Base-by-base conservation (phyloP, 2,888 invertebrate genomes). In the Morinoia aosen region DNA sequence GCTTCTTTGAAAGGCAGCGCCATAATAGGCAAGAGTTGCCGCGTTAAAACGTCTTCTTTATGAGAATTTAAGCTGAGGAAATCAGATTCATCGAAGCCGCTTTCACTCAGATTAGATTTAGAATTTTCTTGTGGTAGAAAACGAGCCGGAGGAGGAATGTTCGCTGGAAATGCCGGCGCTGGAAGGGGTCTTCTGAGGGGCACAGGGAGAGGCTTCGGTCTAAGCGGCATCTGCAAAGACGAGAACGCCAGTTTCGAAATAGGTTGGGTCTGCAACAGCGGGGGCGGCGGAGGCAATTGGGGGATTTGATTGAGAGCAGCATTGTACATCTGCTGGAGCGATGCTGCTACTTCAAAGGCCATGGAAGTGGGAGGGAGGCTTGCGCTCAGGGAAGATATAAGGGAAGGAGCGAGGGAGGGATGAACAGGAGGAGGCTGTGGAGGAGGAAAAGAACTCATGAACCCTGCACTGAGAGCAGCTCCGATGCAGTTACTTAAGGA, bases 391-490 rank as follows among this genome's bases (percentile, higher is more conserved):
- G 94, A 64, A 33, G 96, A 90, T 61, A 93, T 40, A 58, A 95
- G 90, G 25, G 95, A 95, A 39, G 96, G 96, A 95, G 96, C 96
- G 4, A 61, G 96, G 48, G 93, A 95, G 40, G 95, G 95, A 19
- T 96, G 91, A 56, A 96, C 95, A 16, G 90, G 95, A 91, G 97
- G 96, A 39, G 96, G 96, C 88, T 96, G 96, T 19, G 97, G 96
- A 40, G 97, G 97, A 48, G 97, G 97, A 40, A 97, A 96, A 5
- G 97, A 95, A 97, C n/a, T 57, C 93, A 93, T 93, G 19, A 93
- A 57, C 97, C 40, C 97, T 5, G 96, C 95, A 58, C 96, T 96
- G 94, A 96, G 95, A 91, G 96, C 95, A 33, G 96, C 91, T 61
- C 96, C 96, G 39, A 96, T 95, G 57, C 95, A 96, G 57, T 93